These are phyloP conservation scores for Clarias macrocephalus DNA, from an alignment of 2,113 vertebrate genomes.

Conservation along the genomic window DNA sequence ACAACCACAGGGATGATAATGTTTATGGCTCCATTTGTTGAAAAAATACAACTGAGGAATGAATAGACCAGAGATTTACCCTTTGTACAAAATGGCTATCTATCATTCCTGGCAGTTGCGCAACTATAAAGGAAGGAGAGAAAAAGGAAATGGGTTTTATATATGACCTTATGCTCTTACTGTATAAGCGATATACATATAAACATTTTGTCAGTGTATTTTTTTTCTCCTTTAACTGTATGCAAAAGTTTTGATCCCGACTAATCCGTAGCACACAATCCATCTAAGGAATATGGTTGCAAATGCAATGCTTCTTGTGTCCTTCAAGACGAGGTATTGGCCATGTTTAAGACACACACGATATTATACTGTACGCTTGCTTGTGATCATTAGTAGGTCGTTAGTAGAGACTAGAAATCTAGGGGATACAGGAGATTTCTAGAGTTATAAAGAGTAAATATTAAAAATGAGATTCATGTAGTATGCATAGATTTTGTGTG, in stretches of 20 bases:
- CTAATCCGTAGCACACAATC: background rate
- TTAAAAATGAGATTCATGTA: background rate
- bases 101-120: background rate
- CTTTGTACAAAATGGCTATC: background rate
- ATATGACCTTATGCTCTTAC: background rate
- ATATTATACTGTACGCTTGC: no score
- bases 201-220: background rate
- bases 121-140: background rate
- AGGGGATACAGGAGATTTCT: no score
- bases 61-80: background rate
- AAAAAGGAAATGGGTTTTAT: background rate
- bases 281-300: background rate
- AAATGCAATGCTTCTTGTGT: background rate
- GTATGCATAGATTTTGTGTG: no score
- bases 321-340: background rate
- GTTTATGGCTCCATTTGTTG: conserved; percentile 26
- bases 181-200: background rate
- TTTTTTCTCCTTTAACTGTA: background rate
- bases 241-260: background rate
- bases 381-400: no score
- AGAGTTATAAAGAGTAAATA: background rate
- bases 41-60: conserved; percentile 16
- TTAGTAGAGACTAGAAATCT: no score
- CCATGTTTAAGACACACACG: no score
- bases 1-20: conserved; percentile 14